Conservation (phyloP, 37 sponge, comb jelly and placozoan species). For the Chondrilla cf. caribensis region DNA sequence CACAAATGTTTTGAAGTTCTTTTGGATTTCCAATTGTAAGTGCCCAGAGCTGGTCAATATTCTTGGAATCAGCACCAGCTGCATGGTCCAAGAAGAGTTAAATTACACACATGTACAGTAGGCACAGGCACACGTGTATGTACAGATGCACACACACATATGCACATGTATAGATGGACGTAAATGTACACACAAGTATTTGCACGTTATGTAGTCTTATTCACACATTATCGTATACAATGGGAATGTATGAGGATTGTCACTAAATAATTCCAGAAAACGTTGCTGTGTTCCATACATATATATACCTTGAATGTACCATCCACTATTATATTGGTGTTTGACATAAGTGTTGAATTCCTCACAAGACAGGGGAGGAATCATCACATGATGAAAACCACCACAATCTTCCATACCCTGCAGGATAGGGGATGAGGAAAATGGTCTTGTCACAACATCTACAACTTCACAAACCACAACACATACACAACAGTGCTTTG, state of each 20-base stretch:
- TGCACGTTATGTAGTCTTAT: too few relatives aligned
- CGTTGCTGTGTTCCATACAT: too few relatives aligned
- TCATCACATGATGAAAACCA: neutral
- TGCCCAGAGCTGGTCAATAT: slow-evolving; percentile 54
- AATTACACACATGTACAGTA: slow-evolving; percentile 18
- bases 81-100: neutral
- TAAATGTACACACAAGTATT: too few relatives aligned
- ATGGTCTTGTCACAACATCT: neutral
- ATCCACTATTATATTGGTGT: neutral
- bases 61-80: neutral
- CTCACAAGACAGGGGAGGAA: neutral
- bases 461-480: too few relatives aligned
- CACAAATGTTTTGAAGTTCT: neutral
- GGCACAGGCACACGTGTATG: neutral
- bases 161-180: too few relatives aligned
- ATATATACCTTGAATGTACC: slow-evolving; percentile 17
- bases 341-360: neutral
- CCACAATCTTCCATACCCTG: neutral
- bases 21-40: slow-evolving; percentile 47
- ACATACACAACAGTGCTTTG: too few relatives aligned
- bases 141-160: neutral
- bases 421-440: too few relatives aligned
- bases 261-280: too few relatives aligned
- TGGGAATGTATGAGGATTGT: too few relatives aligned
- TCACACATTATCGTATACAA: too few relatives aligned